Base-by-base conservation (phyloP, 1,140 invertebrate species). In the Rhagoletis pomonella region DNA sequence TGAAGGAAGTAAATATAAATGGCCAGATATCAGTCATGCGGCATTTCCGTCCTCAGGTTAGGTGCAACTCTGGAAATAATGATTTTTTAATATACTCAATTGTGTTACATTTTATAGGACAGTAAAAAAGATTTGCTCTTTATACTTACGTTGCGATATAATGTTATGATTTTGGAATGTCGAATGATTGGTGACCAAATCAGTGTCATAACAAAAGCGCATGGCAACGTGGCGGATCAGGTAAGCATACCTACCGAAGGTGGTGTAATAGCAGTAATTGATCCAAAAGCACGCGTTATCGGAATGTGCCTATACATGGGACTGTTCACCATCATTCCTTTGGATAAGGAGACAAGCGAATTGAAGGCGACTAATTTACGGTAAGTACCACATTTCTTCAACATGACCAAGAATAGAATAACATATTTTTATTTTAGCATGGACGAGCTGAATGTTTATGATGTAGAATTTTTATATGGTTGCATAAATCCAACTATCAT, bases 111-210 rank as follows among this genome's bases (percentile, higher is more conserved):
- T 89, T 94, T 95, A 89, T 93, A 98, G 97, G 96, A 97, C 91
- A 97, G 98, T 91, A 96, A 96, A 77, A 99, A 99, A 94, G 99
- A 99, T 93, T 94, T 98, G 65, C 94, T 99, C 39, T 99, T 99
- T 93, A 95, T 99, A 42, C 94, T 99, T 86, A 99, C 99, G 19
- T 95, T 96, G 39, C 95, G 98, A 55, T 99, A 99, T 92, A 98
- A 99, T 95, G 98, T 98, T 3, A 99, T 99, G 97, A 99, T 99
- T 91, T 93, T 99, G 77, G 98, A 99, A 94, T 99, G 98, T 93
- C 94, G 95, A 84, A 94, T 94, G 77, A 95, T 95, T 29, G 96
- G 96, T 60, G 96, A 97, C 87, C 96, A 96, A 86, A 95, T 99
- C 88, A 98, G 99, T 92, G 98, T 99, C 60, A 96, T 99, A 64